These are phyloP conservation scores for Dynastes hyllus DNA, from an alignment of 2,888 invertebrate genomes.

Conservation along the genomic window DNA sequence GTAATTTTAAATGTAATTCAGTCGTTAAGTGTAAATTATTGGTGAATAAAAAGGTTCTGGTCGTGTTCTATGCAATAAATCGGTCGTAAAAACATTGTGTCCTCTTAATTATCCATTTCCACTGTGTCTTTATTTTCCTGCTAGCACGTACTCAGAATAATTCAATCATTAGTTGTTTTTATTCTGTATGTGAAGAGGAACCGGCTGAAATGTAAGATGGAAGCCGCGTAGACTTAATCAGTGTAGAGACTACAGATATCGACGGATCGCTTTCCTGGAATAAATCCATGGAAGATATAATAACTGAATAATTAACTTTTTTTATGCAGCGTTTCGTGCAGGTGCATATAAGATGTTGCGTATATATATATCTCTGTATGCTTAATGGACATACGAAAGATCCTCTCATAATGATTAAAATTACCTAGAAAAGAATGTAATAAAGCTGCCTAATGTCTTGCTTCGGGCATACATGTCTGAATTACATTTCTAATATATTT, in stretches of 20 bases:
- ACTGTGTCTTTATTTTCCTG: slow-evolving; percentile 6
- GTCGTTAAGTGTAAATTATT: slow-evolving; percentile 39
- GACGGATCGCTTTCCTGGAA: slow-evolving; percentile 1
- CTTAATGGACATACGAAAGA: not conserved
- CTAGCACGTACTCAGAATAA: not conserved
- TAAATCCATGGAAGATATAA: slow-evolving; percentile 9
- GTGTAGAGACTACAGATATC: slow-evolving; percentile 1
- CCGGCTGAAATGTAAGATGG: not conserved
- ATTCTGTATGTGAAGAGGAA: not conserved
- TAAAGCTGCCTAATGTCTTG: not conserved
- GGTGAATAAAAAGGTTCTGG: slow-evolving; percentile 24
- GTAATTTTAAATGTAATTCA: slow-evolving; percentile 39
- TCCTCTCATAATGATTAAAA: slow-evolving; percentile 1
- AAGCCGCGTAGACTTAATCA: slow-evolving; percentile 7
- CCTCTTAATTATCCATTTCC: slow-evolving; percentile 34
- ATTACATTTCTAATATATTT: too few relatives aligned
- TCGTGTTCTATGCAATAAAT: slow-evolving; percentile 20
- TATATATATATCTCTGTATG: not conserved
- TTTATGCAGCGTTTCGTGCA: slow-evolving; percentile 7
- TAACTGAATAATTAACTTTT: slow-evolving; percentile 25
- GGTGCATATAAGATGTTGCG: slow-evolving; percentile 8
- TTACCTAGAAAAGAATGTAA: slow-evolving; percentile 23
- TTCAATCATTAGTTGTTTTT: slow-evolving; percentile 13
- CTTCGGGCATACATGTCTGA: not conserved
- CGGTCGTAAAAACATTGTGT: slow-evolving; percentile 38